phyloP scores from a whole-genome alignment of 2,113 vertebrate genomes.

The Leptobrachium leishanense region DNA sequence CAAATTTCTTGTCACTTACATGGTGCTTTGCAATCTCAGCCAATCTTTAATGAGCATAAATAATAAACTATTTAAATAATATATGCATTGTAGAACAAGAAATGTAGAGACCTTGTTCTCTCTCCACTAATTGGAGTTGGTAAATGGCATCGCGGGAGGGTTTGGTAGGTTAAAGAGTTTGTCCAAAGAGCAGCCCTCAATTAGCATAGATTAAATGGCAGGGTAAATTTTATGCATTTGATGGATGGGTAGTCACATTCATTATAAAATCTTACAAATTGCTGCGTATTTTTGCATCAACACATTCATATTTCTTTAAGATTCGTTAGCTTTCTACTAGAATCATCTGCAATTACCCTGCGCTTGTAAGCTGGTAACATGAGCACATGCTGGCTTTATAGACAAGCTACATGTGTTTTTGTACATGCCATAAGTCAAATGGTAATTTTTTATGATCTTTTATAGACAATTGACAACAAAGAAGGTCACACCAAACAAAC shows the following conservation, averaged over 20 bases:
- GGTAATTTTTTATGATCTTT: no score
- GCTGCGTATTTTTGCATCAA: constrained; percentile 51
- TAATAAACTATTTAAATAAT: constrained; percentile 35
- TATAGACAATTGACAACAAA: no score
- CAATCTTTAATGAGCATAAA: constrained; percentile 30
- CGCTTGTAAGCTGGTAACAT: no score
- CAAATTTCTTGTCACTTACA: constrained; percentile 17
- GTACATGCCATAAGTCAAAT: no score
- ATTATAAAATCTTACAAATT: constrained; percentile 53
- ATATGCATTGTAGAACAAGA: constrained; percentile 15
- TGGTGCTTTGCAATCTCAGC: not conserved
- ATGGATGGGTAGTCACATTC: constrained; percentile 58
- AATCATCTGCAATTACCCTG: no score
- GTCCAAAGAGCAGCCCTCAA: constrained; percentile 52
- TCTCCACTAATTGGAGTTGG: constrained; percentile 54
- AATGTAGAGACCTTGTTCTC: constrained; percentile 2
- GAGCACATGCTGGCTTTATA: no score
- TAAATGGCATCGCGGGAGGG: constrained; percentile 56
- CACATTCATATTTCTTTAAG: constrained; percentile 50
- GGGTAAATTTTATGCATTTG: constrained; percentile 61
- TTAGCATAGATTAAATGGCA: constrained; percentile 63
- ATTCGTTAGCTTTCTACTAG: constrained; percentile 25
- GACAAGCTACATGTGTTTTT: no score
- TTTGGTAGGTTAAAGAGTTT: constrained; percentile 57
- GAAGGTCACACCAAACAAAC: no score